phyloP scores from a whole-genome alignment of 2,888 invertebrate species.

The Caenorhabditis japonica region DNA sequence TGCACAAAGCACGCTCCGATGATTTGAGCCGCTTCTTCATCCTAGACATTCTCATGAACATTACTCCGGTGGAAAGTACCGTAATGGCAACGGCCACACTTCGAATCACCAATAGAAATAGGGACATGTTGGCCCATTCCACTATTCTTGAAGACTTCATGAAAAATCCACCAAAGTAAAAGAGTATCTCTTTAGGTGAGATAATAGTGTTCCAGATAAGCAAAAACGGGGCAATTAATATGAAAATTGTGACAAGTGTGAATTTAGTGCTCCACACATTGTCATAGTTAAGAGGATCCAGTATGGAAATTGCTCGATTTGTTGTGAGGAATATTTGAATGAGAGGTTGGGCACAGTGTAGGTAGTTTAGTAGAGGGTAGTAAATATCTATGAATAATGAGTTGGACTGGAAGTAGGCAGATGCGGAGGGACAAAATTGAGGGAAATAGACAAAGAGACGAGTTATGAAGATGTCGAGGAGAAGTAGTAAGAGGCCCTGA shows the following conservation, averaged over 20 bases:
- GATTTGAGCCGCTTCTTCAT: constrained; percentile 28
- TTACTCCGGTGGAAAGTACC: constrained; percentile 16
- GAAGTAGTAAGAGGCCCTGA: constrained; percentile 23
- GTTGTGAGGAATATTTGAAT: constrained; percentile 40
- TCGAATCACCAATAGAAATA: constrained; percentile 24
- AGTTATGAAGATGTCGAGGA: constrained; percentile 37
- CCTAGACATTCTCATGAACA: constrained; percentile 25
- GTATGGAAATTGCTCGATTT: constrained; percentile 34
- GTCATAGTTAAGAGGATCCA: constrained; percentile 24
- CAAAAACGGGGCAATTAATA: constrained; percentile 12
- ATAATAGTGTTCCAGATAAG: constrained; percentile 48
- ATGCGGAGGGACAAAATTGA: constrained; percentile 17
- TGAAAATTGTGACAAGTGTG: no score
- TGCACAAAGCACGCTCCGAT: constrained; percentile 29
- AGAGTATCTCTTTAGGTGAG: constrained; percentile 18
- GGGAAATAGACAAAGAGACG: constrained; percentile 36
- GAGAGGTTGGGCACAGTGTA: constrained; percentile 26
- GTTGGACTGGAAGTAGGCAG: constrained; percentile 18
- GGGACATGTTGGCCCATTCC: constrained; percentile 29
- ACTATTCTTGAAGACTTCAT: constrained; percentile 15
- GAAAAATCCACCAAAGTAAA: constrained; percentile 35
- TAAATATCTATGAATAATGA: constrained; percentile 26
- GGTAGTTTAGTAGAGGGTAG: constrained; percentile 39
- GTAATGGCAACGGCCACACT: constrained; percentile 23
- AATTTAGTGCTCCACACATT: no score